Percentiles rank a stretch among this genome's conserved stretches.
Evolutionary conservation across 2,113 vertebrate species (phyloP).

Genomic region (Paratilapia polleni): DNA sequence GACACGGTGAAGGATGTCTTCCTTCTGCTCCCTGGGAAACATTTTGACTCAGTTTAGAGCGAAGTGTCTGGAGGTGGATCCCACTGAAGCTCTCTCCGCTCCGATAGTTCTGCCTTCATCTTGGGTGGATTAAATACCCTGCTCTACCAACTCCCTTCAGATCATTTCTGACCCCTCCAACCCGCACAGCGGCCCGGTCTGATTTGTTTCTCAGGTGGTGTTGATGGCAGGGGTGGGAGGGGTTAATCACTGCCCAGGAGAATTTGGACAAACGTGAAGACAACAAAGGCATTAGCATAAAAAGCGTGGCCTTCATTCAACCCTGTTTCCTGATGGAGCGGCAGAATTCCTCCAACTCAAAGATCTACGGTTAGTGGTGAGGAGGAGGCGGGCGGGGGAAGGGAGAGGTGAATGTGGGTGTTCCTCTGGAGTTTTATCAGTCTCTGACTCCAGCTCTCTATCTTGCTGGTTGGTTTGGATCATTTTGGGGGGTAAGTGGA

Average conservation of each 20-base stretch:
- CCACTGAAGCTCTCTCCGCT: slow-evolving; percentile 80
- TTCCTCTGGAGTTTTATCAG: neutral
- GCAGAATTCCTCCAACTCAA: slow-evolving; percentile 53
- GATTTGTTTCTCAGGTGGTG: slow-evolving; percentile 23
- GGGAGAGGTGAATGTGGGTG: neutral
- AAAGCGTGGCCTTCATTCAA: slow-evolving; percentile 60
- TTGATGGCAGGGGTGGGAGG: neutral
- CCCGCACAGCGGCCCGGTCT: slow-evolving; percentile 3
- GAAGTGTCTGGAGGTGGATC: neutral
- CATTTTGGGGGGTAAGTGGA: neutral
- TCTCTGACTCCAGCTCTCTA: slow-evolving; percentile 7
- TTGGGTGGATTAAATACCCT: slow-evolving; percentile 51
- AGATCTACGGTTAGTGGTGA: neutral
- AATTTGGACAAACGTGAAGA: slow-evolving; percentile 61
- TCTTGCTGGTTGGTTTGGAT: neutral
- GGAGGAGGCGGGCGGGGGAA: neutral
- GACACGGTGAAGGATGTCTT: slow-evolving; percentile 30
- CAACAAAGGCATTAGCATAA: slow-evolving; percentile 53
- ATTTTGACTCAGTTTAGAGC: neutral
- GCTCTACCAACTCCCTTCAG: neutral
- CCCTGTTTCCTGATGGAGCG: slow-evolving; percentile 68
- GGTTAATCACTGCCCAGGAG: slow-evolving; percentile 43
- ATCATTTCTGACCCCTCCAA: neutral
- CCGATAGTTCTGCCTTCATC: slow-evolving; percentile 21
- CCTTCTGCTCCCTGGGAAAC: neutral